Evolutionary conservation across 2,797 vertebrate species (phyloP).

Genomic region (Ambastaia sidthimunki): DNA sequence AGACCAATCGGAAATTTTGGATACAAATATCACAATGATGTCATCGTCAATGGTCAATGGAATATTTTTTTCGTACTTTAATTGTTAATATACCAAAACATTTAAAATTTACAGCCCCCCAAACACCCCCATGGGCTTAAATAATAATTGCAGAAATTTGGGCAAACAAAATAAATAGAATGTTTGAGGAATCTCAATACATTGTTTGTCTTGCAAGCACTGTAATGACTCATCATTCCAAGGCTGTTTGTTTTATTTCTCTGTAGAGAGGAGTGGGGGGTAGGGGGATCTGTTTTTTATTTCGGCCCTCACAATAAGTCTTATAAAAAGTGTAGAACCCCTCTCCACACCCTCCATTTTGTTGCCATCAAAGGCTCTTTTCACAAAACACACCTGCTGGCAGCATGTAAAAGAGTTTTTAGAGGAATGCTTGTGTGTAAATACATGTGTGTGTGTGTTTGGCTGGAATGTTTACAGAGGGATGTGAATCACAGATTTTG

Average conservation of each 20-base stretch:
- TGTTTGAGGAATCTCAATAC: constrained; percentile 24
- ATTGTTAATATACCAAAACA: not conserved
- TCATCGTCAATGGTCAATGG: not conserved
- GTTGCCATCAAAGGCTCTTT: constrained; percentile 64
- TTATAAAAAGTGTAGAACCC: constrained; percentile 59
- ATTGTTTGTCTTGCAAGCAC: not conserved
- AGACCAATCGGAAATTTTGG: not conserved
- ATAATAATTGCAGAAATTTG: not conserved
- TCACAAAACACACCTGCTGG: constrained; percentile 56
- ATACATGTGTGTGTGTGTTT: constrained; percentile 1
- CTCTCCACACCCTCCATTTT: constrained; percentile 50
- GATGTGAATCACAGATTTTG: not conserved
- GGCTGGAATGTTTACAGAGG: constrained; percentile 22
- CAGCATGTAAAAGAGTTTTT: constrained; percentile 44
- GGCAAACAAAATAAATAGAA: not conserved
- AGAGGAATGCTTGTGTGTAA: constrained; percentile 35
- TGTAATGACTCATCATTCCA: constrained; percentile 52
- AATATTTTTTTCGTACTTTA: not conserved
- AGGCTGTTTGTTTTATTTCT: constrained; percentile 50
- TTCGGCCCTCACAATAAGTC: constrained; percentile 58
- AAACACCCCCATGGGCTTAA: too few relatives aligned
- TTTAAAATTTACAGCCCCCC: not conserved
- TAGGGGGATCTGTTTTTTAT: constrained; percentile 53
- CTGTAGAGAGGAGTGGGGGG: constrained; percentile 14
- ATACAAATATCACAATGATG: not conserved